A percentile compares a stretch with the other conserved stretches of the same genome.
Conservation (phyloP, 2,113 vertebrate species). For the Ameiurus melas region DNA sequence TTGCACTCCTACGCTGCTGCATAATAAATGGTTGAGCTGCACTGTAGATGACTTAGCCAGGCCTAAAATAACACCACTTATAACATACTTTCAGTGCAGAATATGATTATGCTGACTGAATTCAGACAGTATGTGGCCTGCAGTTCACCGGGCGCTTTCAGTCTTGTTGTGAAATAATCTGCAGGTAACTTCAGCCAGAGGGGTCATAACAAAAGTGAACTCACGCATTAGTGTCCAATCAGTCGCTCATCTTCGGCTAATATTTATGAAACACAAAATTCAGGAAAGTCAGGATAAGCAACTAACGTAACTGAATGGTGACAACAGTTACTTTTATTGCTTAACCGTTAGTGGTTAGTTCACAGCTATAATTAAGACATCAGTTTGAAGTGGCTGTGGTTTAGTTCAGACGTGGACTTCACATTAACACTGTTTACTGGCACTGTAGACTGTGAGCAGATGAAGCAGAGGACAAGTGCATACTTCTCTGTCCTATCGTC, state of each 20-base stretch:
- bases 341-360: neutral
- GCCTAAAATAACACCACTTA: constrained; percentile 14
- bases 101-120: constrained; percentile 5
- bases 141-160: neutral
- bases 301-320: neutral
- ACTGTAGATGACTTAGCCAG: constrained; percentile 14
- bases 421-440: neutral
- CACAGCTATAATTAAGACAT: neutral
- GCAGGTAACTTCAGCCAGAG: neutral
- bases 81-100: neutral
- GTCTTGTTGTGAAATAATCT: neutral
- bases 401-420: neutral
- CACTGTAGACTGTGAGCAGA: too few species aligned
- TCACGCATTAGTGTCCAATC: neutral
- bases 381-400: neutral
- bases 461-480: neutral
- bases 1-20: neutral
- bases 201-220: neutral
- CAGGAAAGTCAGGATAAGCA: neutral
- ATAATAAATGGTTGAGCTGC: constrained; percentile 16
- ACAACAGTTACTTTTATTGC: neutral
- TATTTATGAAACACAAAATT: neutral
- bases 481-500: neutral
- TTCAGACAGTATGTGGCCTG: neutral
- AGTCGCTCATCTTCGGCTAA: neutral